phyloP scores from a whole-genome alignment of 2,797 vertebrate genomes.

The Mycteria americana region DNA sequence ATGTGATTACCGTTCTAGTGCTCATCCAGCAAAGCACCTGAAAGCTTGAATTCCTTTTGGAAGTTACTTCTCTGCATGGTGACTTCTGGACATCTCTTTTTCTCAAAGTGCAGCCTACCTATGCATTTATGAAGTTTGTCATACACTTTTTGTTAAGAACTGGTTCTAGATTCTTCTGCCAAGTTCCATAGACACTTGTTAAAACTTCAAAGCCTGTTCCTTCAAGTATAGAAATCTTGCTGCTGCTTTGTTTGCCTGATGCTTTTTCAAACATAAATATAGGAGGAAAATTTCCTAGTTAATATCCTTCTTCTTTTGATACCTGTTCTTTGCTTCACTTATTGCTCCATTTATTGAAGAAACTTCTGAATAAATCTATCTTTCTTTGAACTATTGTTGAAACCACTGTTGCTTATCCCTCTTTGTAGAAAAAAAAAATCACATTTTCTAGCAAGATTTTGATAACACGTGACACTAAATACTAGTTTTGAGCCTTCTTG shows the following conservation, averaged over 20 bases:
- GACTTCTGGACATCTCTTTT: not conserved
- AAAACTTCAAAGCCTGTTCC: not conserved
- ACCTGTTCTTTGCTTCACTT: not conserved
- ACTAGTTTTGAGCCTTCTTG: not conserved
- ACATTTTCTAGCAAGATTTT: not conserved
- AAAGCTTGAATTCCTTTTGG: not conserved
- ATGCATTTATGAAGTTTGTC: not conserved
- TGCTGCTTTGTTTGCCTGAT: not conserved
- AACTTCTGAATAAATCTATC: not conserved
- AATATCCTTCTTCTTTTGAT: not conserved
- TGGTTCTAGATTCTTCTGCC: not conserved
- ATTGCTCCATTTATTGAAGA: not conserved
- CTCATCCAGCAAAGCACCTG: not conserved
- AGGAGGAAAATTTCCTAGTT: not conserved
- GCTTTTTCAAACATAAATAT: not conserved
- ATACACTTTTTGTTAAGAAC: not conserved
- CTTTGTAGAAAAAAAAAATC: not conserved
- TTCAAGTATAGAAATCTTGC: not conserved
- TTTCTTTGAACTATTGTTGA: not conserved
- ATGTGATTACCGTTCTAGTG: not conserved
- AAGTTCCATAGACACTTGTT: not conserved
- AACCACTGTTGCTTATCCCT: not conserved
- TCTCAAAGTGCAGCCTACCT: not conserved
- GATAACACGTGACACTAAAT: not conserved
- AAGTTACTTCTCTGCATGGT: not conserved